Conservation (phyloP, 2,888 invertebrate genomes). For the Melanophora roralis region DNA sequence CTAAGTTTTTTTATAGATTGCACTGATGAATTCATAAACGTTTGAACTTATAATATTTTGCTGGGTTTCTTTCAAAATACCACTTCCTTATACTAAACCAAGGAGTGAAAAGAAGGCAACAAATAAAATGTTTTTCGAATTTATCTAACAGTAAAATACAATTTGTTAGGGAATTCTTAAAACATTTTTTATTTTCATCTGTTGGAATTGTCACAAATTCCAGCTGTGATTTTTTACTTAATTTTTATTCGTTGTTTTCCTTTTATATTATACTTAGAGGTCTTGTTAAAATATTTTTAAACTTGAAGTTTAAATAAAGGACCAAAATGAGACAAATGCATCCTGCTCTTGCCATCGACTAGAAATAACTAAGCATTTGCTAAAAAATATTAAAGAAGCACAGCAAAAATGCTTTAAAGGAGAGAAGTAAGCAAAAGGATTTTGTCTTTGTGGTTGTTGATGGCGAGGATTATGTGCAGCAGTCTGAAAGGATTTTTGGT, state of each 20-base stretch:
- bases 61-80: slow-evolving; percentile 5
- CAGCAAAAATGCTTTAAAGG: slow-evolving; percentile 11
- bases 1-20: neutral
- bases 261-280: slow-evolving; percentile 24
- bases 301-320: neutral
- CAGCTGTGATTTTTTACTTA: slow-evolving; percentile 65
- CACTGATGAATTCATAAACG: too few relatives aligned
- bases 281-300: slow-evolving; percentile 57
- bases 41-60: neutral
- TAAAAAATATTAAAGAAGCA: slow-evolving; percentile 24
- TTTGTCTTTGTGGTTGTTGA: slow-evolving; percentile 67
- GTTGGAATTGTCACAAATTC: slow-evolving; percentile 56
- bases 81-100: slow-evolving; percentile 18
- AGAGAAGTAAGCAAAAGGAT: slow-evolving; percentile 63
- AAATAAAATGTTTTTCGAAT: neutral
- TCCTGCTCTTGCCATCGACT: slow-evolving; percentile 19
- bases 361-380: slow-evolving; percentile 39
- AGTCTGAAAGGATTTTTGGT: slow-evolving; percentile 64
- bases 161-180: slow-evolving; percentile 28
- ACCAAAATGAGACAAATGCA: slow-evolving; percentile 32
- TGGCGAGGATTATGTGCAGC: slow-evolving; percentile 65
- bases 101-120: neutral
- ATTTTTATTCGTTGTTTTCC: slow-evolving; percentile 12
- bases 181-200: slow-evolving; percentile 35
- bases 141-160: slow-evolving; percentile 8